Percentiles rank a stretch among this genome's conserved stretches.
phyloP scores from a whole-genome alignment of 1,140 invertebrate species.

The Ceratina japonica region DNA sequence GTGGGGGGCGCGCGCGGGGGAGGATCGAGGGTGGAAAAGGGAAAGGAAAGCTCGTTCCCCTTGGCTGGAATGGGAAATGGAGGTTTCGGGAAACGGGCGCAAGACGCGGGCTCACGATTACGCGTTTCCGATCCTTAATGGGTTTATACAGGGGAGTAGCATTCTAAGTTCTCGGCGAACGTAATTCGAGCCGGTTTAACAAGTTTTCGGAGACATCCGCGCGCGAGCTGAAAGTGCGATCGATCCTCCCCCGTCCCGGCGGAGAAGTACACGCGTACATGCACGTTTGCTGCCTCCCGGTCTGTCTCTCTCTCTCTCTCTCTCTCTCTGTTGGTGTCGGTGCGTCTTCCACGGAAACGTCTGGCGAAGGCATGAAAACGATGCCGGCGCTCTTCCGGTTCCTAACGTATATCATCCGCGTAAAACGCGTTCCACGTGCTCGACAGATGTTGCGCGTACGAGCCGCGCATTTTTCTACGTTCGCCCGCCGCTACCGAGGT shows the following conservation, averaged over 20 bases:
- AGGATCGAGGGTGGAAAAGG: not conserved
- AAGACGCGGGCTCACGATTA: slow-evolving; percentile 21
- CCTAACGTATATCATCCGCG: not conserved
- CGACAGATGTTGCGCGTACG: slow-evolving; percentile 15
- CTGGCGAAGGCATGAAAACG: not conserved
- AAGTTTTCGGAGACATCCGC: slow-evolving; percentile 19
- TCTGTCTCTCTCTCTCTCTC: too few species aligned
- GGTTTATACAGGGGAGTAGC: slow-evolving; percentile 44
- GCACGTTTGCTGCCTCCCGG: too few species aligned
- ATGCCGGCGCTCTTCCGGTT: not conserved
- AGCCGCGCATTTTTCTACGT: not conserved
- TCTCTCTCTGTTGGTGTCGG: too few species aligned
- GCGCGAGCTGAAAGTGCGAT: not conserved
- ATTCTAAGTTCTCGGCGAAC: slow-evolving; percentile 13
- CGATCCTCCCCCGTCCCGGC: not conserved
- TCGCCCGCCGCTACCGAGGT: not conserved
- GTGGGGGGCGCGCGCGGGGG: not conserved
- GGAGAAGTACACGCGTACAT: not conserved
- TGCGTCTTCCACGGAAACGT: not conserved
- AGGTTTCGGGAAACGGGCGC: slow-evolving; percentile 6
- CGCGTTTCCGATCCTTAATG: slow-evolving; percentile 56
- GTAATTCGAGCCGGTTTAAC: slow-evolving; percentile 42
- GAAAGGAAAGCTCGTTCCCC: slow-evolving; percentile 5
- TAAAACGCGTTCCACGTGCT: slow-evolving; percentile 16
- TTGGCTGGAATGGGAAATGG: slow-evolving; percentile 2